phyloP scores from a whole-genome alignment of 2,113 vertebrate species.

The Carlito syrichta region DNA sequence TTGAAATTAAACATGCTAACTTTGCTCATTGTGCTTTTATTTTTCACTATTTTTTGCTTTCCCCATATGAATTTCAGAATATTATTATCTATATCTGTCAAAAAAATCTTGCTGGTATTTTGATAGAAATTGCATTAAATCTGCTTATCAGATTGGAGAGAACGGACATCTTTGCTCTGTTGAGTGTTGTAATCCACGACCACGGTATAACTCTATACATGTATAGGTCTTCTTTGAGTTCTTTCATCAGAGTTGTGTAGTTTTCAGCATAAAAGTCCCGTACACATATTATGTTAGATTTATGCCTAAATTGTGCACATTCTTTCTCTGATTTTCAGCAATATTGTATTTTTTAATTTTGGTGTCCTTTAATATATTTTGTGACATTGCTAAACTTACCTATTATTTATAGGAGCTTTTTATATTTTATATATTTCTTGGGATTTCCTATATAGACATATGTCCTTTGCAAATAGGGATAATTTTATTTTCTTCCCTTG shows the following conservation, averaged over 20 bases:
- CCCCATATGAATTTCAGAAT: not conserved
- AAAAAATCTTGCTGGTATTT: constrained; percentile 15
- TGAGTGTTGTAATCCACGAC: not conserved
- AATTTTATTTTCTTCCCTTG: not conserved
- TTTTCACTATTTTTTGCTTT: not conserved
- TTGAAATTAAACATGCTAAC: not conserved
- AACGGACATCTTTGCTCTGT: not conserved
- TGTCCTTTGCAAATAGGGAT: not conserved
- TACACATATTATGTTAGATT: not conserved
- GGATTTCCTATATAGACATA: not conserved
- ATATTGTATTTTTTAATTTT: not conserved
- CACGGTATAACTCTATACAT: not conserved
- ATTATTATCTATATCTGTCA: not conserved
- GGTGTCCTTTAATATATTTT: not conserved
- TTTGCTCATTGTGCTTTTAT: not conserved
- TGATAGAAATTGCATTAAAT: not conserved
- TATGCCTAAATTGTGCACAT: not conserved
- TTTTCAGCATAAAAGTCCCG: not conserved
- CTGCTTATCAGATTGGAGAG: not conserved
- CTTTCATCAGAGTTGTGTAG: not conserved
- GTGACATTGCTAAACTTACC: not conserved
- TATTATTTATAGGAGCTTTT: not conserved
- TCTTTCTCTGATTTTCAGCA: not conserved
- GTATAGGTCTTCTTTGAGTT: not conserved
- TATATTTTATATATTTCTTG: not conserved